Base-by-base conservation (phyloP, 2,888 invertebrate species). In the Himalopsyche anomala region DNA sequence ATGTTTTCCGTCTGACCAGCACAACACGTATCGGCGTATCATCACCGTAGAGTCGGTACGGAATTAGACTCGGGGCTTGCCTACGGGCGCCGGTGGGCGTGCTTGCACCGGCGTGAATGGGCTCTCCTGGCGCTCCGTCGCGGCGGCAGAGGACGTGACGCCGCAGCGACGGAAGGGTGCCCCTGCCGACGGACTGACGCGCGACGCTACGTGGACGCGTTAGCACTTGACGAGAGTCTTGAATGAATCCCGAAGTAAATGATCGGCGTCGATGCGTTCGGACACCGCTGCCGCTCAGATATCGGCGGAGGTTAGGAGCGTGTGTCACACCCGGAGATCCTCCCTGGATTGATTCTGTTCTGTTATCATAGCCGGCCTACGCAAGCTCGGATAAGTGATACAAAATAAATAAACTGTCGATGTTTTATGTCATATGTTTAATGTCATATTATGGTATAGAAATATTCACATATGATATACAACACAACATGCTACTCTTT, bases 191-290 rank as follows among this genome's bases (percentile, higher is more conserved):
- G 55, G 4, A 56, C 82, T 42, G 56, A 56, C 40, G 55, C 12
- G 38, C 82, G 40, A 42, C 5, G 38, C 62, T 38, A 4, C 55
- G 51, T 15, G 51, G 3, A 15, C 51, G 51, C 51, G 51, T 5
- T 5, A 12, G 51, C 51, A 51, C 15, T 51, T 15, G 12, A 96
- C 94, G 0, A 45, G 99, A 98, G 92, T 99, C 99, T 90, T 96
- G 94, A 90, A 96, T 96, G 92, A 38, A 90, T 36, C 38, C 62
- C 40, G 19, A 42, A n/a, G 36, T 40, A 55, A 55, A 55, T 55
- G 36, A 56, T 55, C 55, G 56, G 56, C 40, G 82, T n/a, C 40
- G 69, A 83, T 62, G 19, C 62, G 42, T 17, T 2, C 82, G 38
- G n/a, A 38, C 56, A 36, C 55, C 82, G 28, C 54, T 36, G n/a